Base-by-base conservation (phyloP, 2,113 vertebrate genomes). In the Ammodytes dubius region DNA sequence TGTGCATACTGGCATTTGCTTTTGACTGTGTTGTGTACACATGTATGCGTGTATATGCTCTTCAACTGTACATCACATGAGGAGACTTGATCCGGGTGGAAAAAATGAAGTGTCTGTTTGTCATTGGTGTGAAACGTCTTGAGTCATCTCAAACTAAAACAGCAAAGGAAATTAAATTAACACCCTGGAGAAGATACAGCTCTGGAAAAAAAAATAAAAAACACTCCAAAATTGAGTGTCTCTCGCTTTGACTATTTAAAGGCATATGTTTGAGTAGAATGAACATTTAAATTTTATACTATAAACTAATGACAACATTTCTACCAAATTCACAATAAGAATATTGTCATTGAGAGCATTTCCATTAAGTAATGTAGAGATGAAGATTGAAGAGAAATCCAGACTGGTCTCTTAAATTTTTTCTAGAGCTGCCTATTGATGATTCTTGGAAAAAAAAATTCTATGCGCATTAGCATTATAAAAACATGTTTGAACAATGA, bases 101-200 rank as follows among this genome's bases (percentile, higher is more conserved):
- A 43, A 50, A 66, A 67, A 27, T 27, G 27, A 27, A 3, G 11
- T 64, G 50, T 65, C 13, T 35, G 19, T 67, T 19, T 59, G 63
- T 79, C 50, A 73, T 27, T 5, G 49, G 10, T 57, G 63, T 53
- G 52, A 47, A 70, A 74, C 6, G 74, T 69, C 65, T 69, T 70
- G 50, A 71, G 50, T 68, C 47, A 74, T 40, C 11, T 27, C 12
- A 35, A 5, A 7, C 54, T 17, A 12, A 46, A 27, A 14, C 35
- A n/a, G 15, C 9, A 53, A 50, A 72, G 17, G 40, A 19, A 73
- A 52, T 27, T 5, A 37, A 35, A 0, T 14, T 6, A 35, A 57
- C 52, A 1, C 0, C 17, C 15, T 46, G 14, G 19, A 1, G 6
- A 35, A 63, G 13, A 43, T 76, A 40, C 57, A 66, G 27, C 27